Percentiles rank a stretch among this genome's conserved stretches.
Evolutionary conservation across 1,140 invertebrate species (phyloP).

Genomic region (Muscidifurax raptorellus): DNA sequence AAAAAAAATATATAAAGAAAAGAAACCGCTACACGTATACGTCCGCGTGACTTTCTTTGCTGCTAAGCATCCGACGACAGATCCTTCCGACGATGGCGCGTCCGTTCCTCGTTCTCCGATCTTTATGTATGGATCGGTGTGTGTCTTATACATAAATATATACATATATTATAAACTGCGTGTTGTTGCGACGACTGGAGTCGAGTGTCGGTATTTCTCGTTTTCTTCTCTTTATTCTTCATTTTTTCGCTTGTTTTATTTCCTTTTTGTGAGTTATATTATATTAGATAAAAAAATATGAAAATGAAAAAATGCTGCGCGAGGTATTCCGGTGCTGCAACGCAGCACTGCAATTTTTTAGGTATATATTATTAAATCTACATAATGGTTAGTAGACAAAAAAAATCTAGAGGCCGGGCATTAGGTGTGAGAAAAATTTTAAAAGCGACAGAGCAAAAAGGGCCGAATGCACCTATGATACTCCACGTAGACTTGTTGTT

Average conservation of each 20-base stretch:
- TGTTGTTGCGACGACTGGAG: slow-evolving; percentile 53
- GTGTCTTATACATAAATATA: slow-evolving; percentile 56
- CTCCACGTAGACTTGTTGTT: slow-evolving; percentile 50
- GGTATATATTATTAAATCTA: slow-evolving; percentile 59
- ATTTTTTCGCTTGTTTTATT: slow-evolving; percentile 57
- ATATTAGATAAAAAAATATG: slow-evolving; percentile 49
- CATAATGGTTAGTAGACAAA: slow-evolving; percentile 63
- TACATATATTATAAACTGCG: slow-evolving; percentile 54
- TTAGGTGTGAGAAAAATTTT: slow-evolving; percentile 58
- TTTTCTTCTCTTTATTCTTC: slow-evolving; percentile 54
- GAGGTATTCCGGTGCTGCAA: slow-evolving; percentile 65
- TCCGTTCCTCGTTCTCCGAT: slow-evolving; percentile 57
- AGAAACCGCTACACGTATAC: slow-evolving; percentile 48
- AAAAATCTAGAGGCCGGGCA: slow-evolving; percentile 67
- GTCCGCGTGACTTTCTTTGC: slow-evolving; percentile 53
- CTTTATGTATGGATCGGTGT: slow-evolving; percentile 53
- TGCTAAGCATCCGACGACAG: slow-evolving; percentile 50
- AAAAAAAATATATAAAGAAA: slow-evolving; percentile 34
- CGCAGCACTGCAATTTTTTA: slow-evolving; percentile 65
- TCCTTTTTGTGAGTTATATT: slow-evolving; percentile 54
- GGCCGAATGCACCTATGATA: slow-evolving; percentile 38
- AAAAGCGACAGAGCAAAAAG: slow-evolving; percentile 44
- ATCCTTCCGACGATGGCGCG: slow-evolving; percentile 54
- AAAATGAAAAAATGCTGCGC: slow-evolving; percentile 62
- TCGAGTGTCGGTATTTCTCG: slow-evolving; percentile 54